These are phyloP conservation scores for Lepus timidus DNA, from an alignment of 2,113 vertebrate genomes.

Conservation along the genomic window DNA sequence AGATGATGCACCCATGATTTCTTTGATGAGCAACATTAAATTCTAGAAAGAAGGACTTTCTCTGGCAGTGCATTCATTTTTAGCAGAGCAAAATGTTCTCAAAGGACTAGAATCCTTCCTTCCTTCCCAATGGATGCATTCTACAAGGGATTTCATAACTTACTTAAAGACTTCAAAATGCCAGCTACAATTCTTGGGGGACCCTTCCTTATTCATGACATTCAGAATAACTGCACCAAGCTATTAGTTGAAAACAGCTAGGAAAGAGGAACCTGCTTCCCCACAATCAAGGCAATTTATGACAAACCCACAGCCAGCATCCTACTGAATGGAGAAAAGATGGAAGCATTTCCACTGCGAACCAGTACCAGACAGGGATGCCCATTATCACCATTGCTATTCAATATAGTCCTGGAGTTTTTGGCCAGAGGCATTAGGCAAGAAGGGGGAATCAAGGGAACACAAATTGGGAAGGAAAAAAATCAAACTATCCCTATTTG, in stretches of 20 bases:
- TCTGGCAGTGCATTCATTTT: background rate
- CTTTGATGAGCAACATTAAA: background rate
- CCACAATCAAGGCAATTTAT: too few relatives aligned
- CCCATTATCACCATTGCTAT: too few relatives aligned
- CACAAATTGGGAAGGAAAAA: too few relatives aligned
- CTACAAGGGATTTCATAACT: background rate
- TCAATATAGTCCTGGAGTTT: too few relatives aligned
- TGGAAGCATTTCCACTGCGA: too few relatives aligned
- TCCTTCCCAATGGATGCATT: background rate
- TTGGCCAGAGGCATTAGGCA: too few relatives aligned
- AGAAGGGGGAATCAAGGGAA: too few relatives aligned
- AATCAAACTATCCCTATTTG: too few relatives aligned
- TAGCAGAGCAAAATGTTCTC: slow-evolving; percentile 18
- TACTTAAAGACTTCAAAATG: background rate
- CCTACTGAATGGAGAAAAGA: too few relatives aligned
- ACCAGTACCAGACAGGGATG: too few relatives aligned
- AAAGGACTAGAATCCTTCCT: background rate
- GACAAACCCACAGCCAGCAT: too few relatives aligned
- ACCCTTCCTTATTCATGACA: background rate
- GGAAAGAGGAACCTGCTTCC: background rate
- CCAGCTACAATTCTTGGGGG: background rate
- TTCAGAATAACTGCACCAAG: background rate
- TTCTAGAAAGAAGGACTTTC: background rate
- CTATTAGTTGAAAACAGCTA: background rate
- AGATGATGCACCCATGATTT: background rate